Base-by-base conservation (phyloP, 2,113 vertebrate species). In the Albula glossodonta region DNA sequence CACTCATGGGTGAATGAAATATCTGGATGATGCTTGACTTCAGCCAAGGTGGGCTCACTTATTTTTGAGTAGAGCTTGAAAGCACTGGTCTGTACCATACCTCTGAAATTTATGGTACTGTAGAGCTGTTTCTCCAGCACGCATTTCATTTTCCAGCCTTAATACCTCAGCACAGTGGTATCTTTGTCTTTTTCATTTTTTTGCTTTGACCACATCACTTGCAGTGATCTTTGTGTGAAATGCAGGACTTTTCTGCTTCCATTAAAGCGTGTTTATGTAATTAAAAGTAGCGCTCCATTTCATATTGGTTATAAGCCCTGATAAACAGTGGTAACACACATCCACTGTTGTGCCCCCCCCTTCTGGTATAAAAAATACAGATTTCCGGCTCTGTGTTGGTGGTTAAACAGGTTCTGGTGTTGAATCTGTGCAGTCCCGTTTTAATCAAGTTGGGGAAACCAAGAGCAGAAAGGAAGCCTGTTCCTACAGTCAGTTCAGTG, bases 11-110 rank as follows among this genome's bases (percentile, higher is more conserved):
- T 82, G 89, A 88, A 86, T 86, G 60, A 82, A 25, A 83, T 79
- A 56, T 85, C 88, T 91, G 89, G 89, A 83, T 22, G 52, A 63
- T 79, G 85, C 51, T 25, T 57, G 74, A 70, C 22, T 80, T 77
- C 31, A 41, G 31, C 31, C 31, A 41, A 70, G 83, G 66, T 3
- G 31, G 53, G 31, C 50, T 87, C 25, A 41, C 85, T 56, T 52
- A 1, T 82, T 41, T 86, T 80, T 51, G 88, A 91, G 63, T 78
- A 17, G 85, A 90, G 88, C 82, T 81, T 49, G 57, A 56, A 25
- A 4, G 9, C 52, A 48, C 13, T n/a, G 19, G n/a, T 51, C 48
- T 8, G 49, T 56, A 51, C 83, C 8, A 12, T 80, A 19, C 1
- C 12, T 25, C 57, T 81, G 77, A n/a, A 86, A 74, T 84, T 82